Evolutionary conservation across 2,797 vertebrate genomes (phyloP).

Genomic region (Falco rusticolus): DNA sequence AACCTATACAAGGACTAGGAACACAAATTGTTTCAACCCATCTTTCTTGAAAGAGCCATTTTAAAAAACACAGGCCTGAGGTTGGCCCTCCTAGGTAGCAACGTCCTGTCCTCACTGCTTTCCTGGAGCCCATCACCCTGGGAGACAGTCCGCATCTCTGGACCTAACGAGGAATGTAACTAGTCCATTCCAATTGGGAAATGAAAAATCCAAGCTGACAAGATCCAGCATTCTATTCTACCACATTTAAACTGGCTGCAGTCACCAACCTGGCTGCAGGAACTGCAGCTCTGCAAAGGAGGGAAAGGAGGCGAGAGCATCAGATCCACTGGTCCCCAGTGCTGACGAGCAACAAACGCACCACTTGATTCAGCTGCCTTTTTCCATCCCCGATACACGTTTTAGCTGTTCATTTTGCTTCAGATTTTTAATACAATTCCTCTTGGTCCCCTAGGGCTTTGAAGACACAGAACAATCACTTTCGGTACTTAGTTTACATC

Average conservation of each 20-base stretch:
- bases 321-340: neutral
- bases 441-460: neutral
- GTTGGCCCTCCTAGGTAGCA: neutral
- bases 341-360: neutral
- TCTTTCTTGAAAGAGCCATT: neutral
- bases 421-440: neutral
- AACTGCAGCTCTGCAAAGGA: neutral
- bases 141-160: neutral
- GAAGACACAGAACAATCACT: neutral
- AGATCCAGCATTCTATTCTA: neutral
- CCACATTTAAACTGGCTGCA: neutral
- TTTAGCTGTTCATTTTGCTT: neutral
- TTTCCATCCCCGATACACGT: neutral
- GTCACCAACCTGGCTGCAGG: neutral
- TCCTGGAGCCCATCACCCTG: neutral
- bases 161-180: neutral
- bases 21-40: neutral
- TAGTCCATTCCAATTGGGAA: neutral
- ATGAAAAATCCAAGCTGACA: neutral
- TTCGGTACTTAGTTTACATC: fast-evolving
- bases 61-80: neutral
- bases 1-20: neutral
- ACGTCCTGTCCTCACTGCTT: neutral
- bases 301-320: neutral
- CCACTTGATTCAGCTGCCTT: neutral